A percentile compares a stretch with the other conserved stretches of the same genome.
phyloP scores from a whole-genome alignment of 2,113 vertebrate species.

The Passer montanus region DNA sequence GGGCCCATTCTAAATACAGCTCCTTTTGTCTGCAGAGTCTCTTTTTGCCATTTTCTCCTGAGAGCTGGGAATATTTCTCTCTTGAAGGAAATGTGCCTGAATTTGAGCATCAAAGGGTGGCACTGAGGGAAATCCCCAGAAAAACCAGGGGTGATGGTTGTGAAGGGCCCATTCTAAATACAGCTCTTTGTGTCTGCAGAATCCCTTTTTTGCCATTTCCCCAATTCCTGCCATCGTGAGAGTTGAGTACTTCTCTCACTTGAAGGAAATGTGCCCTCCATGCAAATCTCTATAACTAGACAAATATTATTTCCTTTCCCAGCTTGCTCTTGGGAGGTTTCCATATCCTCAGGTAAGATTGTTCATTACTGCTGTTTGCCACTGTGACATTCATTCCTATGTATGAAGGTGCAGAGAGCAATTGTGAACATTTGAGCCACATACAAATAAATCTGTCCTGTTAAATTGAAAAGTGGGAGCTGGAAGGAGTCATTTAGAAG shows the following conservation, averaged over 20 bases:
- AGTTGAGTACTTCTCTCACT: slow-evolving; percentile 69
- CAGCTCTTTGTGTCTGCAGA: background rate
- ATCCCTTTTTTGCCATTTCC: background rate
- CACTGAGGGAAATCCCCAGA: background rate
- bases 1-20: background rate
- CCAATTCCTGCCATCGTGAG: background rate
- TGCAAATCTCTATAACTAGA: slow-evolving; percentile 82
- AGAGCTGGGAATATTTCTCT: no score
- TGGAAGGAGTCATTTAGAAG: slow-evolving; percentile 73
- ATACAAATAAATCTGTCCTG: slow-evolving; percentile 80
- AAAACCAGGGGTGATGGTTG: background rate
- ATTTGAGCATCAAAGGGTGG: background rate
- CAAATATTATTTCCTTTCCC: slow-evolving; percentile 83
- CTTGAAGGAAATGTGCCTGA: background rate
- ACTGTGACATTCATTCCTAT: slow-evolving; percentile 83
- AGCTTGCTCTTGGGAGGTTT: slow-evolving; percentile 97
- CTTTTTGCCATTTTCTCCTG: background rate
- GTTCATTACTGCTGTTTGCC: slow-evolving; percentile 78
- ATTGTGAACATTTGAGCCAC: slow-evolving; percentile 76
- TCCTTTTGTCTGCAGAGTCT: background rate
- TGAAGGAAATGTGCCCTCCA: slow-evolving; percentile 76
- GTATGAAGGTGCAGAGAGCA: slow-evolving; percentile 82
- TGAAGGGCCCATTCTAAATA: background rate
- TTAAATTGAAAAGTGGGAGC: slow-evolving; percentile 80
- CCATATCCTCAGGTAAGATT: slow-evolving; percentile 98